These are phyloP conservation scores for Psilanteris sp. DNA, from an alignment of 1,140 invertebrate species.

Conservation along the genomic window DNA sequence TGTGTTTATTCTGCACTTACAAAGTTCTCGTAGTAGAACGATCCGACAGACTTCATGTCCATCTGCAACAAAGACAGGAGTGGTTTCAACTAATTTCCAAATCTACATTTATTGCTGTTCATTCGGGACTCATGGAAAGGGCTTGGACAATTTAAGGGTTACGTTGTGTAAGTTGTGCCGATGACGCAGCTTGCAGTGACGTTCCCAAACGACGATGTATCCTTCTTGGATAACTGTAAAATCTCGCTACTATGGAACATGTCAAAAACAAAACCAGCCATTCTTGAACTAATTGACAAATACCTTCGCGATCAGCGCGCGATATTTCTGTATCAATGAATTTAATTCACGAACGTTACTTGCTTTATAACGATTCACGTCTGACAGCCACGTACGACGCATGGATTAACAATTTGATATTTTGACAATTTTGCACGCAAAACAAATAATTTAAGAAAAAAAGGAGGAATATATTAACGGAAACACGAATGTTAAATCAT, in stretches of 20 bases:
- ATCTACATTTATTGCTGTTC: constrained; percentile 65
- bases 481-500: constrained; percentile 47
- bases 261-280: constrained; percentile 66
- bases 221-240: constrained; percentile 78
- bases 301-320: constrained; percentile 62
- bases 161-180: constrained; percentile 78
- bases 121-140: constrained; percentile 62
- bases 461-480: constrained; percentile 32
- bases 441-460: constrained; percentile 41
- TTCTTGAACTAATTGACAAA: constrained; percentile 63
- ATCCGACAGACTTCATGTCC: constrained; percentile 95
- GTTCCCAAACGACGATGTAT: constrained; percentile 78
- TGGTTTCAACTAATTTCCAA: constrained; percentile 79
- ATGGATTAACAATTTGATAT: constrained; percentile 31
- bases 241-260: constrained; percentile 67
- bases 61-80: constrained; percentile 85
- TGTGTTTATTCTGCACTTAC: constrained; percentile 85
- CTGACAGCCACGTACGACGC: constrained; percentile 49
- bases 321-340: constrained; percentile 41
- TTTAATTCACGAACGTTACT: constrained; percentile 28
- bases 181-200: constrained; percentile 80
- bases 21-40: constrained; percentile 96
- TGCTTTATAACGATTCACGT: constrained; percentile 22
- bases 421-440: constrained; percentile 41
- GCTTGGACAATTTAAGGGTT: constrained; percentile 62